Base-by-base conservation (phyloP, 2,888 invertebrate genomes). In the Andrena haemorrhoa region DNA sequence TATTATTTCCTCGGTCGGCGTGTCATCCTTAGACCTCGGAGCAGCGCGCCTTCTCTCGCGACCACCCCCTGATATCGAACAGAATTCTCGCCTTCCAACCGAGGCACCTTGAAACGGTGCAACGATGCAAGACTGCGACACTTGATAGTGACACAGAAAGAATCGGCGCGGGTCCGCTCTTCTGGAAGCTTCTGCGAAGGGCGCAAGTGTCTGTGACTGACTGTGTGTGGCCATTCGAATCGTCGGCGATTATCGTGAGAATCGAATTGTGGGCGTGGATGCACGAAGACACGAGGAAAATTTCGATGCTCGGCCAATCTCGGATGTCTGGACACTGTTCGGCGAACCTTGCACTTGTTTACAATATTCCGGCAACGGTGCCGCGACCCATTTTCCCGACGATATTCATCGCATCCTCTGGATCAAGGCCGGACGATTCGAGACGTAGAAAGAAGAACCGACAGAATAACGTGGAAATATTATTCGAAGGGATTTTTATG, bases 1-100 rank as follows among this genome's bases (percentile, higher is more conserved):
- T 63, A 66, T 78, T 78, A 68, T 66, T 78, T 78, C 78, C 73
- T 74, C 78, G 78, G 63, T 77, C 61, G 66, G 56, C 77, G 33
- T 66, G 78, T 7, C 53, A 73, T 74, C 78, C 78, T 78, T 72
- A 49, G 73, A 73, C 66, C 73, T 47, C n/a, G 51, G 12, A 33
- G 7, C 26, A 16, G n/a, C 20, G n/a, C 69, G 29, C 64, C 71
- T 76, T 64, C 41, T 41, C 41, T 41, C 41, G 12, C 41, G 41
- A 16, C 16, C 41, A 41, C 12, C 41, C 41, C 41, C 16, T 41
- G 16, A 16, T 41, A 41, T 41, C 41, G 16, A 41, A 16, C 1
- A 5, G 41, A 41, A 41, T 16, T 41, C 41, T 41, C 41, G 41
- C 16, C 16, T 41, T 16, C 41, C 41, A 16, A 41, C 16, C 41